Conservation (phyloP, 2,113 vertebrate genomes). For the Podarcis cretensis region DNA sequence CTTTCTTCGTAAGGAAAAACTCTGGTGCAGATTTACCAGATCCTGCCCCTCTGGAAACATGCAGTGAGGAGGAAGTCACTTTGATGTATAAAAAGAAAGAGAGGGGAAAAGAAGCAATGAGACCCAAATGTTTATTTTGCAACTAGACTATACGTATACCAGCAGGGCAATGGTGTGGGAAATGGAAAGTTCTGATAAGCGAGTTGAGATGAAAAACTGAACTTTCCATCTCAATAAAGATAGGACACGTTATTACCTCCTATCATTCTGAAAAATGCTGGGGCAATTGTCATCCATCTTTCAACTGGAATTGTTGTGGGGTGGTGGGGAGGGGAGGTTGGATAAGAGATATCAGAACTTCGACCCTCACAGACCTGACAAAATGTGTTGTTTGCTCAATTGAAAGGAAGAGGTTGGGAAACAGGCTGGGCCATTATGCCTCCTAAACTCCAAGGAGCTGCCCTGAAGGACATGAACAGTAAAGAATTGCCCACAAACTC, state of each 20-base stretch:
- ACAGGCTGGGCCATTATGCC: background rate
- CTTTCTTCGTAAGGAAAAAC: background rate
- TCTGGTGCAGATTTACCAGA: background rate
- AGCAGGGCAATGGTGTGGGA: background rate
- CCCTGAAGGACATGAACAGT: background rate
- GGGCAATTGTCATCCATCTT: background rate
- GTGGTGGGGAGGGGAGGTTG: too few species aligned
- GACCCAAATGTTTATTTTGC: background rate
- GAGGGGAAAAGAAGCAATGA: background rate
- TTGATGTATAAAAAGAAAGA: background rate
- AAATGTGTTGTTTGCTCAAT: background rate
- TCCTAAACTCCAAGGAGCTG: background rate
- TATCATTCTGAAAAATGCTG: background rate
- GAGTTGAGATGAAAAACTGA: background rate
- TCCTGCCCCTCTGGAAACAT: background rate
- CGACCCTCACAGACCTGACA: background rate
- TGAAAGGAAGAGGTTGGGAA: background rate
- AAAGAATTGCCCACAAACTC: background rate
- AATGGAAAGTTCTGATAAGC: background rate
- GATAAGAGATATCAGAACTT: background rate
- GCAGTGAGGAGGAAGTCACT: background rate
- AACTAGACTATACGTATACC: background rate
- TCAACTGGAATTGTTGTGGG: background rate
- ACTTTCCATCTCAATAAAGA: background rate
- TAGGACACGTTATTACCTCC: background rate